A percentile compares a stretch with the other conserved stretches of the same genome.
Evolutionary conservation across 2,113 vertebrate genomes (phyloP).

Genomic region (Chaenogobius annularis): DNA sequence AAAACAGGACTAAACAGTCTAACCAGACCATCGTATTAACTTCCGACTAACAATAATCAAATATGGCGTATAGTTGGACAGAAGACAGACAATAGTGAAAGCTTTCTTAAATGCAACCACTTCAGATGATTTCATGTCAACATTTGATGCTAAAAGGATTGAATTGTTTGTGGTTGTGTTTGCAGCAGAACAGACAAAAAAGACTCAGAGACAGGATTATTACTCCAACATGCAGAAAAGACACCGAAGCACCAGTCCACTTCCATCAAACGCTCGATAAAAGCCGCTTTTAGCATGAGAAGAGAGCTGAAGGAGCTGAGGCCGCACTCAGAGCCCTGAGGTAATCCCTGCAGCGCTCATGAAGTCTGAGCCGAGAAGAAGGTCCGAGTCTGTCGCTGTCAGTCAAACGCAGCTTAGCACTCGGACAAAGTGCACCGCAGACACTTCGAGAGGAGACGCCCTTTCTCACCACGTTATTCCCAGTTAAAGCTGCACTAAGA

Average conservation of each 20-base stretch:
- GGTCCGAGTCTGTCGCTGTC: constrained; percentile 57
- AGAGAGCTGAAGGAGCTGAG: constrained; percentile 26
- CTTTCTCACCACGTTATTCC: no score
- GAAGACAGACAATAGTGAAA: not conserved
- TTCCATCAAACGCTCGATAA: no score
- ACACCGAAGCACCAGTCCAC: no score
- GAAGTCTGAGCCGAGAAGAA: constrained; percentile 40
- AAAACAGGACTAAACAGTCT: not conserved
- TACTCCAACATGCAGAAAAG: no score
- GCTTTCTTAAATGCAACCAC: no score
- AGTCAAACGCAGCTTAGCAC: constrained; percentile 45
- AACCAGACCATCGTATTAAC: not conserved
- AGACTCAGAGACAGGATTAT: no score
- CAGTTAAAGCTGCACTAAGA: not conserved
- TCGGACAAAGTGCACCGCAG: constrained; percentile 3
- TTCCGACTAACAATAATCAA: no score
- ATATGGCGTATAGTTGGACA: no score
- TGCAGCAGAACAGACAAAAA: no score
- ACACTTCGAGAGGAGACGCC: not conserved
- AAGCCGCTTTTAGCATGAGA: no score
- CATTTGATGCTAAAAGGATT: not conserved
- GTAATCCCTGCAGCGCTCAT: constrained; percentile 11
- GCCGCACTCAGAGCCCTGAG: constrained; percentile 1
- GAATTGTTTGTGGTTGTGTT: not conserved
- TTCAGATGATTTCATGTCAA: not conserved